Evolutionary conservation across 2,797 vertebrate genomes (phyloP), one percentile per base, ranked within the genome.

Genomic region (Pelodytes ibericus): DNA sequence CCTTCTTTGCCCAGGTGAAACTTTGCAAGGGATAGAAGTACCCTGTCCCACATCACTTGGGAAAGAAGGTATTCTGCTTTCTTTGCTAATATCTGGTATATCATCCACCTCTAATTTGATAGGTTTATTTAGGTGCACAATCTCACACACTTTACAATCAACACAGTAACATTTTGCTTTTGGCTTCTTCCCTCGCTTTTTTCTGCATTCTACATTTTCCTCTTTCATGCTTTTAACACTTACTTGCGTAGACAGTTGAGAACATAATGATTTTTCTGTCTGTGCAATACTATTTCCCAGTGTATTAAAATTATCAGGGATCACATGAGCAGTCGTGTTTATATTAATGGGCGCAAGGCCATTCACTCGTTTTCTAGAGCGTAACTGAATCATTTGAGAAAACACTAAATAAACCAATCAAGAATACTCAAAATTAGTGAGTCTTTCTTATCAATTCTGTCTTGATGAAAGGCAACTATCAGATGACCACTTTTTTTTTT

Each of bases 301-400:
- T 22, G 20, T 13, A 11, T 13, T 44, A 16, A 10, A 2, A 1
- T 24, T 18, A 41, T 25, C 1, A 16, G 13, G 9, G 7, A 18
- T 36, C 6, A 20, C n/a, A 13, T 10, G 30, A 62, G 30, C 20
- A 20, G 18, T 8, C 18, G 8, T 18, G 2, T 62, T n/a, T 33
- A 16, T 24, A 26, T 49, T 20, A 18, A 15, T 26, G 27, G 18
- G 1, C 1, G 27, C n/a, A 61, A 3, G 4, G 3, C 0, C 60
- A 22, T 33, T 33, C 2, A 33, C 7, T 10, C 18, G 3, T 20
- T 51, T 68, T 69, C 74, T 75, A 22, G 57, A 25, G 51, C 63
- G 65, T 31, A 69, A 30, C 15, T 10, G 22, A 69, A 61, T 69
- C 58, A 75, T 69, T 75, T 58, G 13, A 31, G 6, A 30, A 16